Percentiles rank a stretch among this genome's conserved stretches.
These are phyloP conservation scores for Holcopasites calliopsidis DNA, from an alignment of 1,140 invertebrate genomes.

Conservation along the genomic window DNA sequence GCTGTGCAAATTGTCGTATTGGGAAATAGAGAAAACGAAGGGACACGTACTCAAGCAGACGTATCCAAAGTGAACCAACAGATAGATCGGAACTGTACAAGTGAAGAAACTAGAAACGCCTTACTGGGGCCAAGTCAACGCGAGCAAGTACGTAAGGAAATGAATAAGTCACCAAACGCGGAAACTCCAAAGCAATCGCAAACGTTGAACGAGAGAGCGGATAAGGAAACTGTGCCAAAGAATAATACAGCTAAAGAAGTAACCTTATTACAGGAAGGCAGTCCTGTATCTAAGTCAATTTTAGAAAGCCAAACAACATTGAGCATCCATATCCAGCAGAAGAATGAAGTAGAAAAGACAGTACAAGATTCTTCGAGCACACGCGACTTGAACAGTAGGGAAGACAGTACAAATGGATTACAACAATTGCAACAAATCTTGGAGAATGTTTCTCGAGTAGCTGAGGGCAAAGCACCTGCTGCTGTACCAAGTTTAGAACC, in stretches of 20 bases:
- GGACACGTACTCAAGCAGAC: background rate
- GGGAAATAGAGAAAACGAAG: background rate
- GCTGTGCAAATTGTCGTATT: background rate
- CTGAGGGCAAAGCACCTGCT: background rate
- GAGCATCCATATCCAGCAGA: background rate
- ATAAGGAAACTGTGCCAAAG: background rate
- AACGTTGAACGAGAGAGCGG: background rate
- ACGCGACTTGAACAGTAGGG: background rate
- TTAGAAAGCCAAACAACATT: background rate
- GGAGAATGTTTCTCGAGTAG: background rate
- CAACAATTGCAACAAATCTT: no score
- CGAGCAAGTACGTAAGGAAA: background rate
- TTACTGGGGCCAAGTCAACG: background rate
- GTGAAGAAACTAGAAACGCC: background rate
- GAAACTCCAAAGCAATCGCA: background rate
- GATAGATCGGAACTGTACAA: no score
- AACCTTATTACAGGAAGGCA: background rate
- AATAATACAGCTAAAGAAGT: background rate
- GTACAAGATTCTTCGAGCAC: background rate
- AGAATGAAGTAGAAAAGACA: background rate
- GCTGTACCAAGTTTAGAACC: background rate
- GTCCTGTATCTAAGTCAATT: background rate
- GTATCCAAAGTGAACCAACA: background rate
- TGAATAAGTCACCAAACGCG: background rate
- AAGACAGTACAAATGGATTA: background rate